Evolutionary conservation across 2,113 vertebrate genomes (phyloP), one percentile per base, ranked within the genome.

Genomic region (Acanthisitta chloris): DNA sequence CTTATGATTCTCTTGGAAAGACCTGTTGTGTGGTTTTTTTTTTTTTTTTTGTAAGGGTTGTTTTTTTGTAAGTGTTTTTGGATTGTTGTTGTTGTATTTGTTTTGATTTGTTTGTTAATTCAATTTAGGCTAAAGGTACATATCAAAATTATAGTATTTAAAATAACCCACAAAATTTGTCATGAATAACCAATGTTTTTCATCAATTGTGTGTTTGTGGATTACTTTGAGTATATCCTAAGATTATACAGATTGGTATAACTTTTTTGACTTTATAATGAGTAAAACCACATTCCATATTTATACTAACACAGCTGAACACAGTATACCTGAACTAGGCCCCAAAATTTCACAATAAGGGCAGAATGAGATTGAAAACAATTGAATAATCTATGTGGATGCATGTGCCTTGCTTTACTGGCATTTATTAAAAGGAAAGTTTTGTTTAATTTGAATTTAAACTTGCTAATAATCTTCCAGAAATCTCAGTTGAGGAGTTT

Each of bases 281-380:
- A 46, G 19, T 78, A 26, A 77, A 90, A 31, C 0, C 9, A 10
- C 8, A 8, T 48, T 81, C 12, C 5, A 5, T 70, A 33, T 72
- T 76, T 90, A 14, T 49, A 17, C 11, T 43, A 38, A 52, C 20
- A 64, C 6, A 70, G 13, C 9, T 52, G 31, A 71, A 36, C 10
- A 20, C 7, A 26, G 9, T 8, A 1, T 52, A 40, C n/a, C 0
- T 0, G 5, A 87, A 29, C 4, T 28, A 64, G 81, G 38, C 10
- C 11, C 14, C 6, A 10, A 20, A 79, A 61, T 72, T 76, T 76
- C 42, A 69, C 26, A 62, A n/a, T 62, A 73, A 81, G 7, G 29
- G 48, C 5, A 87, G 18, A 54, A 74, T 38, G 21, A 84, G 46
- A 71, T 9, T 33, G 33, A 91, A 90, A 28, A 3, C 29, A 65